These are phyloP conservation scores for Laticauda colubrina DNA, from an alignment of 2,113 vertebrate genomes.

Conservation along the genomic window DNA sequence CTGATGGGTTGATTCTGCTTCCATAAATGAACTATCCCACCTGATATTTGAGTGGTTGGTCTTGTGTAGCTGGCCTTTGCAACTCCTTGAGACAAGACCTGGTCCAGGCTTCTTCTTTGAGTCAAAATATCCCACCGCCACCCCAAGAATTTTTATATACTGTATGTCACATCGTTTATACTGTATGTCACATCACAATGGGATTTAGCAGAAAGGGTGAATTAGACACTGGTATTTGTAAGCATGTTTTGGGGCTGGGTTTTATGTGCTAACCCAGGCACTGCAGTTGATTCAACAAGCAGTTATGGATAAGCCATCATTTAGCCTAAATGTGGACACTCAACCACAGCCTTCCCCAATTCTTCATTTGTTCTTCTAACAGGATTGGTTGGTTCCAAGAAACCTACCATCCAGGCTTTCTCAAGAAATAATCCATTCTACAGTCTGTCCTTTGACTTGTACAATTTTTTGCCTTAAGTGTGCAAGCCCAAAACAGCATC, in stretches of 20 bases:
- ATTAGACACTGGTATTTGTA: background rate
- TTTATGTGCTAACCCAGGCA: background rate
- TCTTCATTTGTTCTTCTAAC: too few relatives aligned
- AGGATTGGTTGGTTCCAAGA: background rate
- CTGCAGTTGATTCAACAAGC: background rate
- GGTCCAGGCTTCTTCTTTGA: background rate
- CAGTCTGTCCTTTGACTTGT: background rate
- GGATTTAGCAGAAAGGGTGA: background rate
- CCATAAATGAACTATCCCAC: background rate
- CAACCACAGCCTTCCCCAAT: background rate
- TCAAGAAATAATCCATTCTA: background rate
- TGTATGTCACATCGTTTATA: background rate
- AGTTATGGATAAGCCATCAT: background rate
- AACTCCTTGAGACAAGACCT: too few relatives aligned
- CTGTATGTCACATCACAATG: background rate
- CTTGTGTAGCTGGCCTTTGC: too few relatives aligned
- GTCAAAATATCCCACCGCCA: too few relatives aligned
- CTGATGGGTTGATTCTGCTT: background rate
- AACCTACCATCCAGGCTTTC: background rate
- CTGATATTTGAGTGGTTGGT: background rate
- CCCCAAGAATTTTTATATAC: background rate
- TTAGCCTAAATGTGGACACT: background rate
- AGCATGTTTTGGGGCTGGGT: background rate
- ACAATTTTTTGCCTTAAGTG: background rate
- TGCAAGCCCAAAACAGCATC: background rate